These are phyloP conservation scores for Pseudopipra pipra DNA, from an alignment of 2,113 vertebrate genomes.

Conservation along the genomic window DNA sequence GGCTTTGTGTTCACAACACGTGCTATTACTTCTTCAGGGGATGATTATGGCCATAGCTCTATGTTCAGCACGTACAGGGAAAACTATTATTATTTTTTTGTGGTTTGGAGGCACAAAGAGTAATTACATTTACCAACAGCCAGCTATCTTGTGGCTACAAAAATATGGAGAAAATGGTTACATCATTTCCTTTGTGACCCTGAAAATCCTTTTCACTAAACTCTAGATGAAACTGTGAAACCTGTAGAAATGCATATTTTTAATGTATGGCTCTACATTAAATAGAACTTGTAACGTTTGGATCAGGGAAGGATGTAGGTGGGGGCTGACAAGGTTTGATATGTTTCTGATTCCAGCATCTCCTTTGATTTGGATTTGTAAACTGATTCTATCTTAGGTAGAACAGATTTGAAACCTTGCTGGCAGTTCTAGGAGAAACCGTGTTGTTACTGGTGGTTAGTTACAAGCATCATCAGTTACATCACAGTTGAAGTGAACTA, in stretches of 20 bases:
- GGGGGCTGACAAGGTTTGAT: neutral
- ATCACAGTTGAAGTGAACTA: neutral
- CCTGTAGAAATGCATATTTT: neutral
- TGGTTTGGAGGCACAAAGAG: neutral
- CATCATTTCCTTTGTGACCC: conserved; percentile 54
- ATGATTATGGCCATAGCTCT: conserved; percentile 7
- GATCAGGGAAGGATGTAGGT: neutral
- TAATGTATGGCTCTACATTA: neutral
- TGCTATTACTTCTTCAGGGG: neutral
- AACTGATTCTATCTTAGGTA: neutral
- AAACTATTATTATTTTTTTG: conserved; percentile 34
- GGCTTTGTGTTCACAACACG: neutral
- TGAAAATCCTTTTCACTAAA: conserved; percentile 33
- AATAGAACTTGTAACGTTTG: neutral
- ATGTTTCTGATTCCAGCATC: neutral
- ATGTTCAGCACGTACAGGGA: conserved; percentile 2
- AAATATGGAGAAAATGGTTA: neutral
- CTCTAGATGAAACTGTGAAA: neutral
- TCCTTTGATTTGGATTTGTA: neutral
- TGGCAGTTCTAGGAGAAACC: neutral
- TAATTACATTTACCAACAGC: conserved; percentile 34
- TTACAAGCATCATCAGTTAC: neutral
- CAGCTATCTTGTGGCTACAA: conserved; percentile 32
- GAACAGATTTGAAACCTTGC: neutral
- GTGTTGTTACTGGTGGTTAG: accelerated